A percentile compares a stretch with the other conserved stretches of the same genome.
Evolutionary conservation across 2,888 invertebrate genomes (phyloP).

Genomic region (Hypomecis punctinalis): DNA sequence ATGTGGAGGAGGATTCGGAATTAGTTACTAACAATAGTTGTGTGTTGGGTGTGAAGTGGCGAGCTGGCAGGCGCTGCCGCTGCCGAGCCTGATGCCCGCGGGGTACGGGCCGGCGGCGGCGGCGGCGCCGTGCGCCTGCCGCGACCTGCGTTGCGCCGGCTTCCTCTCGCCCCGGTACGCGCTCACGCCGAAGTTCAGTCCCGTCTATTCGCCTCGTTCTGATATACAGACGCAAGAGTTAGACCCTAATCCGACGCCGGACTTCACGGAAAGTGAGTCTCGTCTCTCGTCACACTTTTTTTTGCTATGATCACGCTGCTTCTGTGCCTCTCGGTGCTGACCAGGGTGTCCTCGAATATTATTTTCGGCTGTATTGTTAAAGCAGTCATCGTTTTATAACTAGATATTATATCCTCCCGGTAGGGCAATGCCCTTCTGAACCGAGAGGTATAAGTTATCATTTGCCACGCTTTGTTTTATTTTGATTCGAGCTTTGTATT

Average conservation of each 20-base stretch:
- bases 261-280: slow-evolving; percentile 34
- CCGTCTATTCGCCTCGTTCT: slow-evolving; percentile 20
- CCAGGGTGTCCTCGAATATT: slow-evolving; percentile 19
- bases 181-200: slow-evolving; percentile 16
- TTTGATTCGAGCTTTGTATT: slow-evolving; percentile 22
- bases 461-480: slow-evolving; percentile 29
- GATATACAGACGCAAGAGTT: slow-evolving; percentile 16
- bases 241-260: slow-evolving; percentile 28
- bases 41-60: slow-evolving; percentile 28
- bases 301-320: slow-evolving; percentile 15
- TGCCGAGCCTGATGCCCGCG: slow-evolving; percentile 24
- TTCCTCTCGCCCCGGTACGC: slow-evolving; percentile 24
- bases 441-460: slow-evolving; percentile 29
- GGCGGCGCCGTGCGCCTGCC: slow-evolving; percentile 23
- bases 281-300: slow-evolving; percentile 15
- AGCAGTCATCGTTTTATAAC: slow-evolving; percentile 1
- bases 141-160: slow-evolving; percentile 21
- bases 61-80: slow-evolving; percentile 27
- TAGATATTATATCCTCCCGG: slow-evolving; percentile 21
- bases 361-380: slow-evolving; percentile 9
- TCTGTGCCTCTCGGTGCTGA: slow-evolving; percentile 31
- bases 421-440: background rate
- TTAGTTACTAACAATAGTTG: slow-evolving; percentile 19
- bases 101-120: slow-evolving; percentile 11
- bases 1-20: background rate